A percentile compares a stretch with the other conserved stretches of the same genome.
These are phyloP conservation scores for Eledona agricola DNA, from an alignment of 2,888 invertebrate species.

Conservation along the genomic window DNA sequence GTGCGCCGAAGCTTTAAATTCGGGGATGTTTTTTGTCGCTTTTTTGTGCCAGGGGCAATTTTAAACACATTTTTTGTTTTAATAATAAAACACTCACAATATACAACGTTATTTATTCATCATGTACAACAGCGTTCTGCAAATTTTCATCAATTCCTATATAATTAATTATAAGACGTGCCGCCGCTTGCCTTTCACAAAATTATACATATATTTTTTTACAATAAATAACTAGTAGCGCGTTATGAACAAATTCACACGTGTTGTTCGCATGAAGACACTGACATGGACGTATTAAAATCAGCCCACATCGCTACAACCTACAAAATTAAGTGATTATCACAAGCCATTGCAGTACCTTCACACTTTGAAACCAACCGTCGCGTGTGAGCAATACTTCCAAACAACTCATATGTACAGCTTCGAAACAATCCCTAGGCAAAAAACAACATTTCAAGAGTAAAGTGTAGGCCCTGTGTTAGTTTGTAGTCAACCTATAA, in stretches of 20 bases:
- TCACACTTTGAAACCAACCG: conserved; percentile 20
- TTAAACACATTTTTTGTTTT: too few species aligned
- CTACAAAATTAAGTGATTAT: conserved; percentile 32
- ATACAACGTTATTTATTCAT: conserved; percentile 28
- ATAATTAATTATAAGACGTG: conserved; percentile 5
- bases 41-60: too few species aligned
- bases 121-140: conserved; percentile 13
- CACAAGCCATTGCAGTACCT: conserved; percentile 34
- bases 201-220: not conserved
- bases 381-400: conserved; percentile 28
- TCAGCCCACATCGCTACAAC: conserved; percentile 16
- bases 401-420: conserved; percentile 13
- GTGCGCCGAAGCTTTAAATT: too few species aligned
- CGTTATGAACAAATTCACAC: conserved; percentile 27
- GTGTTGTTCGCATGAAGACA: conserved; percentile 31
- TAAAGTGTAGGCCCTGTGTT: conserved; percentile 30
- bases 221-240: conserved; percentile 22
- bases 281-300: conserved; percentile 23
- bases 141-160: conserved; percentile 11
- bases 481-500: conserved; percentile 29
- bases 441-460: conserved; percentile 12
- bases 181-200: conserved; percentile 11
- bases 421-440: not conserved
- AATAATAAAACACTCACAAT: too few species aligned
- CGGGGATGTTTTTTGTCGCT: too few species aligned